A percentile compares a stretch with the other conserved stretches of the same genome.
phyloP scores from a whole-genome alignment of 2,113 vertebrate species.

The Oenanthe melanoleuca region DNA sequence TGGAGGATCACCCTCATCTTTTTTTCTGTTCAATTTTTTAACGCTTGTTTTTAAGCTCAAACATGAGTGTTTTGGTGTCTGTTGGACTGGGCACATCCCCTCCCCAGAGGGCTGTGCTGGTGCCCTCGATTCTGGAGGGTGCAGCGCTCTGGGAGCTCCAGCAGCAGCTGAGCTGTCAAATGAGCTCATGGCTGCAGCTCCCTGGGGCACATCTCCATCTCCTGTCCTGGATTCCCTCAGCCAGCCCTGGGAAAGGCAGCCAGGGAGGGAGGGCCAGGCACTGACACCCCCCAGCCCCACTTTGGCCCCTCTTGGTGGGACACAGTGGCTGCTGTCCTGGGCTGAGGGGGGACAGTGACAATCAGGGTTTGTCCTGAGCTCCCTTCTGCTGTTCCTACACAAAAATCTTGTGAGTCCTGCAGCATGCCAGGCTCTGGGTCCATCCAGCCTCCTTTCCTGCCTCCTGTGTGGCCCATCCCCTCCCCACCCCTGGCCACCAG shows the following conservation, averaged over 20 bases:
- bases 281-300: background rate
- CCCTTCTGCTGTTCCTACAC: background rate
- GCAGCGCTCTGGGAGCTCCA: background rate
- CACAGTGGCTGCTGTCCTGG: background rate
- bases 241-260: background rate
- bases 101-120: background rate
- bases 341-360: background rate
- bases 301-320: background rate
- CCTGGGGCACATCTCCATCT: background rate
- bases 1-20: background rate
- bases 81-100: background rate
- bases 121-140: background rate
- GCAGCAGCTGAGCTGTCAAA: background rate
- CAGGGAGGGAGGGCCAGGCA: fast-evolving
- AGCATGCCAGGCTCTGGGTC: fast-evolving
- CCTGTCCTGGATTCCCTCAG: background rate
- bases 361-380: background rate
- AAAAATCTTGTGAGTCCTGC: background rate
- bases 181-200: background rate
- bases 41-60: background rate
- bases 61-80: background rate
- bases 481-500: background rate
- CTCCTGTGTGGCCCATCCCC: fast-evolving
- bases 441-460: background rate
- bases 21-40: background rate